Percentiles rank a stretch among this genome's conserved stretches.
These are phyloP conservation scores for Phaedon cochleariae DNA, from an alignment of 2,888 invertebrate genomes.

Conservation along the genomic window DNA sequence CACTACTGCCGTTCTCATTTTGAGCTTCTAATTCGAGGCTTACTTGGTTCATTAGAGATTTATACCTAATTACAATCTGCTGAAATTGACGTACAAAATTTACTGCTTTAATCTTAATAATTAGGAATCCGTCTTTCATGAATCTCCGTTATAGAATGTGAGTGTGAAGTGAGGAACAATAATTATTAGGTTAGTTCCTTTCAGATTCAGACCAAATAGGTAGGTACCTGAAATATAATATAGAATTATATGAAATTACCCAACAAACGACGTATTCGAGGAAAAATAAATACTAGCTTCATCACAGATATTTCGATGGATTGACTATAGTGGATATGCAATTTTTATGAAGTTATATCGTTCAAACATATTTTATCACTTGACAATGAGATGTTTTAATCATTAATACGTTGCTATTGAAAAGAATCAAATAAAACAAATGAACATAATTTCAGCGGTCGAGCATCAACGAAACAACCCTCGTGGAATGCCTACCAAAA, in stretches of 20 bases:
- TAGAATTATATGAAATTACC: too few species aligned
- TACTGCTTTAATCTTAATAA: constrained; percentile 2
- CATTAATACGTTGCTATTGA: background rate
- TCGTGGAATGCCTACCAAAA: background rate
- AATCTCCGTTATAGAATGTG: background rate
- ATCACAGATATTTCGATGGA: too few species aligned
- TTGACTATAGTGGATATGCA: too few species aligned
- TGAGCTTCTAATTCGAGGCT: background rate
- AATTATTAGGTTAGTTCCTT: background rate
- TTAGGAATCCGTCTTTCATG: background rate
- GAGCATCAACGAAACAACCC: background rate
- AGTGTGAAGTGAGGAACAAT: background rate
- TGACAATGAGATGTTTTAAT: too few species aligned
- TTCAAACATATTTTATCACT: too few species aligned
- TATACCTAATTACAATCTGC: constrained; percentile 2
- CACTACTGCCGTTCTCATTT: background rate
- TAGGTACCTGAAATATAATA: too few species aligned
- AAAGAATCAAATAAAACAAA: background rate
- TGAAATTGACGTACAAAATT: constrained; percentile 1
- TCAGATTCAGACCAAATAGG: too few species aligned
- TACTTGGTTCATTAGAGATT: background rate
- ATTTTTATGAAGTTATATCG: too few species aligned
- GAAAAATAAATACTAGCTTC: too few species aligned
- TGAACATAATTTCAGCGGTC: background rate
- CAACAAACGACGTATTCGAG: too few species aligned